These are phyloP conservation scores for Beris morrisii DNA, from an alignment of 2,888 invertebrate species.

Conservation along the genomic window DNA sequence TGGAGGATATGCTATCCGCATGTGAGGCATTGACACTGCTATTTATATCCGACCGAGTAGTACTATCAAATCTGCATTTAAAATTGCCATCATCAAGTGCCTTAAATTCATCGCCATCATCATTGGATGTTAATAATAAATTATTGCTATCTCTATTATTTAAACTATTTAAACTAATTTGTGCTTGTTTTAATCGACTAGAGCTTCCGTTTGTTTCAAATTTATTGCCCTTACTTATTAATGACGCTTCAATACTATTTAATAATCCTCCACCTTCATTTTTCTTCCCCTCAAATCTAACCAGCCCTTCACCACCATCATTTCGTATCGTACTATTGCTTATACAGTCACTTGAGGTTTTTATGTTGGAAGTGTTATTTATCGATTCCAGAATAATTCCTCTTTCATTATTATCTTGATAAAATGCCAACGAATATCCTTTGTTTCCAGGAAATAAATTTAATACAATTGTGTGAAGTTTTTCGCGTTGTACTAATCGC, in stretches of 20 bases:
- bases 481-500: conserved; percentile 81
- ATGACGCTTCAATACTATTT: background rate
- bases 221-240: conserved; percentile 10
- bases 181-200: conserved; percentile 40
- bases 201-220: conserved; percentile 37
- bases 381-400: conserved; percentile 56
- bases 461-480: conserved; percentile 84
- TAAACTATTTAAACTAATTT: conserved; percentile 36
- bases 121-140: conserved; percentile 34
- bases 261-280: conserved; percentile 3
- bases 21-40: background rate
- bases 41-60: background rate
- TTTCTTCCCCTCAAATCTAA: conserved; percentile 9
- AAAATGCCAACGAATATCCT: conserved; percentile 71
- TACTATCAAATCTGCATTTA: conserved; percentile 16
- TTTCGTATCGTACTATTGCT: conserved; percentile 17
- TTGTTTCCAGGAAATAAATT: conserved; percentile 91
- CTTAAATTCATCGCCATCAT: conserved; percentile 31
- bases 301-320: conserved; percentile 15
- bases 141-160: conserved; percentile 38
- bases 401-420: conserved; percentile 55
- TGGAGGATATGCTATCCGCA: background rate
- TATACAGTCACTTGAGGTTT: conserved; percentile 29
- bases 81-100: conserved; percentile 15
- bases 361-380: conserved; percentile 39